Base-by-base conservation (phyloP, 1,140 invertebrate genomes). In the Papilio helenus region DNA sequence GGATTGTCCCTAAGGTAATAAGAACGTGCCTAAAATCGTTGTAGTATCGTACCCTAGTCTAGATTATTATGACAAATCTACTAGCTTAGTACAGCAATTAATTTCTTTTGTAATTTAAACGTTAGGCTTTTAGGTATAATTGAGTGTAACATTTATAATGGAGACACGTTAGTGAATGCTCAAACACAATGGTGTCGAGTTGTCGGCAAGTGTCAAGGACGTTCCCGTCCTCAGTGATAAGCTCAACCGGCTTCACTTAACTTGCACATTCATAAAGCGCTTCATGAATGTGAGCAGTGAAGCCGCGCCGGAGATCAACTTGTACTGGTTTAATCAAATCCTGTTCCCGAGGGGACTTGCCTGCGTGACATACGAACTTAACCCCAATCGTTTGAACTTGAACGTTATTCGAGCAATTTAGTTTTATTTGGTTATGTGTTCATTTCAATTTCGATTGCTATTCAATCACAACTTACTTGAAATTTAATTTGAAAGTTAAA, bases 161-260 rank as follows among this genome's bases (percentile, higher is more conserved):
- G 23, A 68, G 61, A 68, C 61, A 68, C 26, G 74, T 76, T 76
- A 55, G 49, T 58, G 74, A 58, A 58, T 76, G 29, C 42, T 51
- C 44, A 29, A 29, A 44, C 46, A 76, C 74, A 76, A 76, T 58
- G 51, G 49, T 39, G 49, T 34, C 51, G 72, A 68, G 61, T 29
- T 68, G 46, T 29, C 49, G 49, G 14, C 74, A 58, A 55, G 46
- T 76, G 49, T 76, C 74, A 76, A 76, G 74, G 74, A 76, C 74
- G 74, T 20, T 58, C 74, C 74, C 46, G 18, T 58, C 29, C 42
- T 72, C 42, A 49, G 20, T 16, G 74, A 76, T 76, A 76, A 76
- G 51, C 74, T 5, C 29, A 29, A 76, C 74, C 49, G 20, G 51
- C 51, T 58, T 76, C 49, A 14, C 20, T 49, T 55, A 26, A 76